A percentile compares a stretch with the other conserved stretches of the same genome.
phyloP scores from a whole-genome alignment of 2,797 vertebrate species.

The Heteromormyrus szaboi region DNA sequence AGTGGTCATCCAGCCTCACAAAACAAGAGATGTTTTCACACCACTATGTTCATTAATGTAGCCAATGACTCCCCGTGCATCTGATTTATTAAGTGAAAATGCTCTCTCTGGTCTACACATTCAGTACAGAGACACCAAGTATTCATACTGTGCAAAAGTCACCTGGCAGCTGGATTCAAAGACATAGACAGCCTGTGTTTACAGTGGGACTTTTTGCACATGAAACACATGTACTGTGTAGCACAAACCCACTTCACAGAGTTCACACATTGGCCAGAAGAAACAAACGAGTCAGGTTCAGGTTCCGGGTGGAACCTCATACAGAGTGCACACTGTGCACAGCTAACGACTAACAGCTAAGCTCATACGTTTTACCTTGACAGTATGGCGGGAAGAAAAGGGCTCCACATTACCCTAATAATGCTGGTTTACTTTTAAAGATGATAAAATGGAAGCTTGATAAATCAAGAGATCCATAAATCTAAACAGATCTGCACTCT shows the following conservation, averaged over 20 bases:
- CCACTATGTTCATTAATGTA: not conserved
- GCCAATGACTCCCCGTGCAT: not conserved
- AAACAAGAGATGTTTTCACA: not conserved
- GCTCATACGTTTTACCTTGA: not conserved
- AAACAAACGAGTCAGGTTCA: not conserved
- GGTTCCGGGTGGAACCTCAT: not conserved
- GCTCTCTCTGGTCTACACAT: not conserved
- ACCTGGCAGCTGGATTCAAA: not conserved
- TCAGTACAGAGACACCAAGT: not conserved
- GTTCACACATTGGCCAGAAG: not conserved
- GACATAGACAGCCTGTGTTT: not conserved
- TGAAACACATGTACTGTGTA: not conserved
- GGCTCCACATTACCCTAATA: not conserved
- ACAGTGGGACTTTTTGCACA: not conserved
- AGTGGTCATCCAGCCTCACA: not conserved
- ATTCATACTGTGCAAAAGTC: not conserved
- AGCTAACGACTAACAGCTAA: not conserved
- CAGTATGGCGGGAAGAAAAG: not conserved
- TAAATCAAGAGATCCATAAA: not conserved
- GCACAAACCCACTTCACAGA: not conserved
- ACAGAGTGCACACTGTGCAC: not conserved
- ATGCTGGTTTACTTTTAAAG: not conserved
- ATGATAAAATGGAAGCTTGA: not conserved
- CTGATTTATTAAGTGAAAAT: not conserved
- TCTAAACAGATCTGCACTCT: not conserved